Evolutionary conservation across 2,113 vertebrate genomes (phyloP).

Genomic region (Cepphus grylle): DNA sequence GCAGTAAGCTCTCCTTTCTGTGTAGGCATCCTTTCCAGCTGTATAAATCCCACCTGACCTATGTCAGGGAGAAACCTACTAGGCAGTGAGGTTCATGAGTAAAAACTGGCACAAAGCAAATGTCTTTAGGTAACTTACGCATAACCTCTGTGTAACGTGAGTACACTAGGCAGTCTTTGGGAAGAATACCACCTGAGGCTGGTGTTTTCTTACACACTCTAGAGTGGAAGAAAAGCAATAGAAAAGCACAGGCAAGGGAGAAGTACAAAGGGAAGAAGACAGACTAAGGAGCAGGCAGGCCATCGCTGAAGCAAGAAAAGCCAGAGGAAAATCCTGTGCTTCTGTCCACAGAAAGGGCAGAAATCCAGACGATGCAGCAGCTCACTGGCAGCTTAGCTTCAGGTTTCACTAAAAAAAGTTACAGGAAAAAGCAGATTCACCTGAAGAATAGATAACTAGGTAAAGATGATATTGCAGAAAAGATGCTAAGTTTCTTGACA

Average conservation of each 20-base stretch:
- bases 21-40: not conserved
- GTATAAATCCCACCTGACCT: not conserved
- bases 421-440: not conserved
- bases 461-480: not conserved
- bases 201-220: not conserved
- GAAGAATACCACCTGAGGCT: not conserved
- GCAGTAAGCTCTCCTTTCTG: not conserved
- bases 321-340: not conserved
- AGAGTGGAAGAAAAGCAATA: not conserved
- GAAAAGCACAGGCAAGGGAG: not conserved
- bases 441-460: not conserved
- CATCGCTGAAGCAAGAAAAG: not conserved
- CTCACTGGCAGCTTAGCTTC: not conserved
- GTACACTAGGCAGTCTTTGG: not conserved
- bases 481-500: not conserved
- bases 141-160: not conserved
- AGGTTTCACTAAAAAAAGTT: not conserved
- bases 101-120: not conserved
- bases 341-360: not conserved
- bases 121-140: not conserved
- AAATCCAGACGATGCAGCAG: not conserved
- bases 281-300: not conserved
- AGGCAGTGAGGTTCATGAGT: not conserved
- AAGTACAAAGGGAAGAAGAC: not conserved
- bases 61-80: not conserved